phyloP scores from a whole-genome alignment of 2,113 vertebrate species.

The Prunella himalayana region DNA sequence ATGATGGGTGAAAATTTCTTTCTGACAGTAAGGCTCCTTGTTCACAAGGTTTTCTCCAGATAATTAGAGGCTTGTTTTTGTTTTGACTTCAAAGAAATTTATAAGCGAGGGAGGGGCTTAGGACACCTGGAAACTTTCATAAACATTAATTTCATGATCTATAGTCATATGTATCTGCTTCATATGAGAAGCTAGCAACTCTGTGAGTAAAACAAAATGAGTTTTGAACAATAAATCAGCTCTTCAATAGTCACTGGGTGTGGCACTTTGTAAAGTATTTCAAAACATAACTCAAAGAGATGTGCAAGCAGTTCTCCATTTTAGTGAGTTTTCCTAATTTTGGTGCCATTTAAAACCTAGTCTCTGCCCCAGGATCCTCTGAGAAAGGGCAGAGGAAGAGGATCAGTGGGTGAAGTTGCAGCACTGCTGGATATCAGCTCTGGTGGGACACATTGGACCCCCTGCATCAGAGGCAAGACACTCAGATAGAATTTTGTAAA shows the following conservation, averaged over 20 bases:
- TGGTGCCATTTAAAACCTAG: not conserved
- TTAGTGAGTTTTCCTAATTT: not conserved
- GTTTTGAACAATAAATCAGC: not conserved
- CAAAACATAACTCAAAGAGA: not conserved
- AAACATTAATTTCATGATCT: not conserved
- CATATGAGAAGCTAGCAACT: not conserved
- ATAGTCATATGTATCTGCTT: not conserved
- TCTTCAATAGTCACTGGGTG: not conserved
- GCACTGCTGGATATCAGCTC: fast-evolving
- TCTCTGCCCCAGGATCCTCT: not conserved
- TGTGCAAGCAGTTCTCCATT: not conserved
- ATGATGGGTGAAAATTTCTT: not conserved
- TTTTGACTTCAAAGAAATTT: not conserved
- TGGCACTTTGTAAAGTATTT: not conserved
- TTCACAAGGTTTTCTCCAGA: not conserved
- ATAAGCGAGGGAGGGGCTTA: not conserved
- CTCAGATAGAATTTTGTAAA: not conserved
- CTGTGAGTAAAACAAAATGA: not conserved
- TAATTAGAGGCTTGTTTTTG: not conserved
- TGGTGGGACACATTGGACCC: not conserved
- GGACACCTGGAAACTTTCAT: not conserved
- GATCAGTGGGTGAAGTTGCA: not conserved
- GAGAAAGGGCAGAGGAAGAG: not conserved
- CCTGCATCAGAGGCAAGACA: fast-evolving
- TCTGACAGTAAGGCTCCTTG: not conserved